Evolutionary conservation across 92 coral and sea anemone species (phyloP).

Genomic region (Zoanthus solanderi): DNA sequence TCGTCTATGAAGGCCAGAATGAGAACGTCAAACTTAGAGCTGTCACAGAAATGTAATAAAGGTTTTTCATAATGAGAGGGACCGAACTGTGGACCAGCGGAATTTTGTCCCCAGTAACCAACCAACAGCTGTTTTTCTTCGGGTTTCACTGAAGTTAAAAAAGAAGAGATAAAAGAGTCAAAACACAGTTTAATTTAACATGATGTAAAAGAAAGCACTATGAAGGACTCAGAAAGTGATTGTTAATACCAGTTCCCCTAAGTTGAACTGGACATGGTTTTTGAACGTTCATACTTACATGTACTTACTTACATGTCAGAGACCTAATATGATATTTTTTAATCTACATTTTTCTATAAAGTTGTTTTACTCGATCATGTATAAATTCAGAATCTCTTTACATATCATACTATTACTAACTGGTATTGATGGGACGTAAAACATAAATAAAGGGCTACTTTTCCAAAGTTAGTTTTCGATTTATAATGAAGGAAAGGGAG

Average conservation of each 20-base stretch:
- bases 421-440: no score
- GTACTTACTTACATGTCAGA: no score
- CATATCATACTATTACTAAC: no score
- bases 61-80: slow-evolving; percentile 73
- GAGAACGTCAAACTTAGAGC: slow-evolving; percentile 77
- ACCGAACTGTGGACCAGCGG: slow-evolving; percentile 69
- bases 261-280: not conserved
- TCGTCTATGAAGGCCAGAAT: slow-evolving; percentile 79
- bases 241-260: no score
- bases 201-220: not conserved
- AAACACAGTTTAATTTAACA: not conserved
- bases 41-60: slow-evolving; percentile 71
- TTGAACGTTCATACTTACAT: not conserved
- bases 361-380: no score
- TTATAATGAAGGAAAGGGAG: no score
- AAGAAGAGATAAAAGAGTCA: not conserved
- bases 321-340: no score
- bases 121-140: slow-evolving; percentile 61
- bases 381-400: no score
- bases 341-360: no score
- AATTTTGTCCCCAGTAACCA: slow-evolving; percentile 93
- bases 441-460: no score
- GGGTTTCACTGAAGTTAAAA: slow-evolving; percentile 16
- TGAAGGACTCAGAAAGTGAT: not conserved
- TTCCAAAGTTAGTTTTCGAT: no score